A percentile compares a stretch with the other conserved stretches of the same genome.
Evolutionary conservation across 2,888 invertebrate genomes (phyloP).

Genomic region (Panzeria rudis): DNA sequence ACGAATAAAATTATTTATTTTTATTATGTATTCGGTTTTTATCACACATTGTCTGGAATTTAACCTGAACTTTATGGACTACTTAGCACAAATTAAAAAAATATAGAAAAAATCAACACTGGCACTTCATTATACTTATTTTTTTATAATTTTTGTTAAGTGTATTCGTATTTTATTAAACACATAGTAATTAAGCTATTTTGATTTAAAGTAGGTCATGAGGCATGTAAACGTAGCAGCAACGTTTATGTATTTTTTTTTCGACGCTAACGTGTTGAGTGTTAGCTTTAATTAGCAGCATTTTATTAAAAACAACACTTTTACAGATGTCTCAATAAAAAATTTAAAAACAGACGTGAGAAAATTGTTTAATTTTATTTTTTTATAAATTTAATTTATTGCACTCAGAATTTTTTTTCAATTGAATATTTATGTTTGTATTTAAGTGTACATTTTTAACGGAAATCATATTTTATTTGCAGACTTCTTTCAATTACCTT

Average conservation of each 20-base stretch:
- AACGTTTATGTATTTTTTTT: constrained; percentile 5
- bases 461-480: constrained; percentile 45
- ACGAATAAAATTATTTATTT: too few relatives aligned
- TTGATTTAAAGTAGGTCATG: constrained; percentile 67
- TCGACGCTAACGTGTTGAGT: constrained; percentile 33
- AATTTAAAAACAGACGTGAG: constrained; percentile 13
- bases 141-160: background rate
- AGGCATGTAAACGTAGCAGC: constrained; percentile 61
- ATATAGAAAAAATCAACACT: background rate
- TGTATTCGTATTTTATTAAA: constrained; percentile 10
- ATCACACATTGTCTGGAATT: background rate
- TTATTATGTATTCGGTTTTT: background rate
- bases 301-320: constrained; percentile 29
- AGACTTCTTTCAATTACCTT: constrained; percentile 80
- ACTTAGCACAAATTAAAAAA: background rate
- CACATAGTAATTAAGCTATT: constrained; percentile 59
- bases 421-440: background rate
- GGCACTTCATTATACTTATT: background rate
- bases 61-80: background rate
- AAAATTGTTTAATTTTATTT: constrained; percentile 8
- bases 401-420: background rate
- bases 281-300: constrained; percentile 41
- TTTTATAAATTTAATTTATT: constrained; percentile 1
- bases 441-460: background rate
- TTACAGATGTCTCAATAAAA: constrained; percentile 24